A percentile compares a stretch with the other conserved stretches of the same genome.
Evolutionary conservation across 1,140 invertebrate species (phyloP).

Genomic region (Apis florea): DNA sequence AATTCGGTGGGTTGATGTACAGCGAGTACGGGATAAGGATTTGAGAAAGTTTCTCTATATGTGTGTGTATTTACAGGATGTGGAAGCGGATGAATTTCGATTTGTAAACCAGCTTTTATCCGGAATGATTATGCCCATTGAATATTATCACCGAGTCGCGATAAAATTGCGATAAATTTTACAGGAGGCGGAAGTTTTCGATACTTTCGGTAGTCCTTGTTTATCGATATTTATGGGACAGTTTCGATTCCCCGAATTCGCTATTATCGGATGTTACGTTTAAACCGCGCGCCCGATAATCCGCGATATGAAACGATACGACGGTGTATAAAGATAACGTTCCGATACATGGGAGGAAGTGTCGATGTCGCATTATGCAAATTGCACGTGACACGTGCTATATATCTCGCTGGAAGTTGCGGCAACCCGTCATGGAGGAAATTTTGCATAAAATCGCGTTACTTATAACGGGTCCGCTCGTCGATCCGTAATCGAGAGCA

Average conservation of each 20-base stretch:
- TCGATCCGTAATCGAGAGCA: constrained; percentile 28
- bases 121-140: constrained; percentile 8
- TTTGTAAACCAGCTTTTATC: constrained; percentile 15
- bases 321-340: constrained; percentile 46
- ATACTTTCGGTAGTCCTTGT: constrained; percentile 50
- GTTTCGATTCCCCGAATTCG: constrained; percentile 38
- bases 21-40: neutral
- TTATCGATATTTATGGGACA: constrained; percentile 47
- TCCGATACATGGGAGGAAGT: constrained; percentile 18
- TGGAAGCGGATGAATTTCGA: neutral
- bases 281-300: constrained; percentile 37
- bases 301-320: constrained; percentile 48
- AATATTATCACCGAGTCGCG: neutral
- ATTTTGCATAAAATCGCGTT: constrained; percentile 28
- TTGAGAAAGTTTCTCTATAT: neutral
- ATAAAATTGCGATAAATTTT: constrained; percentile 34
- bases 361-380: constrained; percentile 52
- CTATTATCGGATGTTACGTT: constrained; percentile 48
- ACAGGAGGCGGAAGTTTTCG: constrained; percentile 11
- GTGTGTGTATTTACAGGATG: neutral
- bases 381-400: constrained; percentile 46
- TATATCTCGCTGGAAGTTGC: constrained; percentile 22
- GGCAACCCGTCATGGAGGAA: constrained; percentile 9
- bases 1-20: neutral
- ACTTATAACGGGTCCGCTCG: constrained; percentile 16